phyloP scores from a whole-genome alignment of 2,113 vertebrate species.

The Nesogale talazaci region DNA sequence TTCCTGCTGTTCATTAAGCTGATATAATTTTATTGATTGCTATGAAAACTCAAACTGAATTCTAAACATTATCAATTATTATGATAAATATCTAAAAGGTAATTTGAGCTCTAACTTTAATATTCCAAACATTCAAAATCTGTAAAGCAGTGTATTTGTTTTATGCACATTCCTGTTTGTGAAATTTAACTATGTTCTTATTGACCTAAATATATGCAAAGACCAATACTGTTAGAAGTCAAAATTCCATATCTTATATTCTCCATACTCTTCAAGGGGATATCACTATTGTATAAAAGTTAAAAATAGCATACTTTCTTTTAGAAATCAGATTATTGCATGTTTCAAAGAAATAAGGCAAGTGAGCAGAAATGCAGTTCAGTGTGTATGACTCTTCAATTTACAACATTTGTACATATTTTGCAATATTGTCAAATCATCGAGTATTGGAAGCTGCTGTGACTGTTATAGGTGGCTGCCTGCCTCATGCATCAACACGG shows the following conservation, averaged over 20 bases:
- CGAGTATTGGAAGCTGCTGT: background rate
- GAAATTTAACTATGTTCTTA: background rate
- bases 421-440: background rate
- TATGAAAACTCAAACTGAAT: background rate
- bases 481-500: background rate
- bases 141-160: background rate
- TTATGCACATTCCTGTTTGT: background rate
- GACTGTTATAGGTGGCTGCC: background rate
- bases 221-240: background rate
- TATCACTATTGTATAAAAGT: background rate
- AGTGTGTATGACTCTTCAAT: background rate
- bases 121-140: background rate
- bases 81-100: background rate
- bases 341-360: background rate
- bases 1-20: background rate
- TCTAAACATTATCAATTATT: background rate
- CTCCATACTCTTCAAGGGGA: background rate
- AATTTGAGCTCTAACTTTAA: background rate
- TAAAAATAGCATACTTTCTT: slow-evolving; percentile 20
- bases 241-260: background rate
- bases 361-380: background rate
- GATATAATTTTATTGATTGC: background rate
- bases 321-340: background rate
- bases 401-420: background rate
- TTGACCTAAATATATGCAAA: background rate